These are phyloP conservation scores for Anomalospiza imberbis DNA, from an alignment of 2,797 vertebrate species.

Conservation along the genomic window DNA sequence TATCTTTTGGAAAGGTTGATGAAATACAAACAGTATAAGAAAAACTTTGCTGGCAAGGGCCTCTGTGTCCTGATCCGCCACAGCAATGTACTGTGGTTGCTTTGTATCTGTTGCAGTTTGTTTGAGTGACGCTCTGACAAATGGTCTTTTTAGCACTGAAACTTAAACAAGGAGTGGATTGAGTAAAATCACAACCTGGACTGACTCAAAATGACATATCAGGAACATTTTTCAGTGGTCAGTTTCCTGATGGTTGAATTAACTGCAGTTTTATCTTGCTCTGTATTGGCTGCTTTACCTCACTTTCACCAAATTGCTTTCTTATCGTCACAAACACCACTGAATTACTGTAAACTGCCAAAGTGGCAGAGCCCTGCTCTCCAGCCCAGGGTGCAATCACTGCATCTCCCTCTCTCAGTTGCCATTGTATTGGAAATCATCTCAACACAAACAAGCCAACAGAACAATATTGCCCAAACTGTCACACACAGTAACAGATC, in stretches of 20 bases:
- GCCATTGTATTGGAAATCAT: not conserved
- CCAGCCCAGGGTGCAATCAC: not conserved
- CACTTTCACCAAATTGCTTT: constrained; percentile 60
- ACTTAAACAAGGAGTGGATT: constrained; percentile 58
- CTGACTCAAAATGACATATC: constrained; percentile 65
- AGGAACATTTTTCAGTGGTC: constrained; percentile 55
- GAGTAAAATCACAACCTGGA: constrained; percentile 56
- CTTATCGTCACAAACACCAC: constrained; percentile 20
- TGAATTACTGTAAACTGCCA: constrained; percentile 21
- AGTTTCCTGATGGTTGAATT: constrained; percentile 63
- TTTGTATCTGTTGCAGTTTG: constrained; percentile 42
- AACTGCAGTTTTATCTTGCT: constrained; percentile 54
- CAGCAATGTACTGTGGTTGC: not conserved
- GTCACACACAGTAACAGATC: not conserved
- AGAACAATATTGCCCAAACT: not conserved
- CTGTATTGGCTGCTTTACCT: constrained; percentile 49
- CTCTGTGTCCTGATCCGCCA: constrained; percentile 4
- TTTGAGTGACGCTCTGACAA: constrained; percentile 63
- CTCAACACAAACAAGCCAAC: not conserved
- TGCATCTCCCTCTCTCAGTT: not conserved
- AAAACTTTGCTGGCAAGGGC: constrained; percentile 36
- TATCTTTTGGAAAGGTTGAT: constrained; percentile 59
- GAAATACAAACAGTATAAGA: constrained; percentile 59
- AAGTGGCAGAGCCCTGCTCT: not conserved
- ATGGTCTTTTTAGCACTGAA: constrained; percentile 58